Evolutionary conservation across 2,888 invertebrate genomes (phyloP), one percentile per base, ranked within the genome.

Genomic region (Drosophila merina): DNA sequence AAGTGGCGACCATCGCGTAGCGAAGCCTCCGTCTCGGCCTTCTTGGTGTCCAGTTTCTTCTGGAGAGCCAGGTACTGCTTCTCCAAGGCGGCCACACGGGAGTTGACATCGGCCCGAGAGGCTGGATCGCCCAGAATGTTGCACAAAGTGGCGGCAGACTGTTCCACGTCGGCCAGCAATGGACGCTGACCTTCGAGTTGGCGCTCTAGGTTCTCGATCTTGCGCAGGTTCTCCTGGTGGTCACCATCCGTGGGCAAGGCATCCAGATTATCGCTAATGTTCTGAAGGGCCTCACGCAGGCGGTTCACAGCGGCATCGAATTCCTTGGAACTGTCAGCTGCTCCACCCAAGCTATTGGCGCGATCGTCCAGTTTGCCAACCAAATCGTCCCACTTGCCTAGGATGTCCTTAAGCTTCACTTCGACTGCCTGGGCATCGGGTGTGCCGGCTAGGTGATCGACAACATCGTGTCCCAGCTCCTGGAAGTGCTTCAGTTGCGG

Each of bases 321-420:
- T 92, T 98, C 97, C 63, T 97, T 95, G 54, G 97, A 97, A 7
- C 98, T 97, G 85, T 97, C 98, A 2, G 97, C 97, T 0, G 98
- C 97, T 1, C 97, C 97, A 62, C 97, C 97, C 4, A 98, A 93
- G 67, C 96, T 96, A 38, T 95, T 95, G 0, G 97, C 97, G n/a
- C 98, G 94, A 79, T 97, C 96, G 87, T 97, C 97, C 57, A 99
- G 92, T 79, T 96, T 95, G 54, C 93, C 93, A 44, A 95, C 93
- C 58, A 98, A 93, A 77, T 97, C 96, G 64, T 96, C 95, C 98
- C 98, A 98, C 73, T 94, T 93, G 78, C 94, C 93, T 77, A 93
- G 94, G 33, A 98, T 93, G 26, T 94, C 94, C 30, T 94, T 93
- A 54, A 98, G 92, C 92, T 96, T 97, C 69, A 93, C 93, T 58